These are phyloP conservation scores for Erebia palarica DNA, from an alignment of 2,888 invertebrate species.

Conservation along the genomic window DNA sequence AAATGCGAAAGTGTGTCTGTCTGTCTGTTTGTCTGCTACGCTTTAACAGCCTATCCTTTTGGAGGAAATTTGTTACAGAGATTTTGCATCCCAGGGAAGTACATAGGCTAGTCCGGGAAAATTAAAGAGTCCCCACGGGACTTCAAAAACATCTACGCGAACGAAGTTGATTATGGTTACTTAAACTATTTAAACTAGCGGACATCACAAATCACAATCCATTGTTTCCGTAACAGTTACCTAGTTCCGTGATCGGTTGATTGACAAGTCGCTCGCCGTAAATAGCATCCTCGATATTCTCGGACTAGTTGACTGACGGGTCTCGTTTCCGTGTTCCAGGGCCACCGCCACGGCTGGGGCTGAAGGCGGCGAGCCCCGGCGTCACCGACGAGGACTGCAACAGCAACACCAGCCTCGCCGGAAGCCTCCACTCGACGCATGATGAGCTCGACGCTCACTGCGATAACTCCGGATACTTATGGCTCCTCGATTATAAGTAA, in stretches of 20 bases:
- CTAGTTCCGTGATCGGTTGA: conserved; percentile 19
- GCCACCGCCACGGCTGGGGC: conserved; percentile 81
- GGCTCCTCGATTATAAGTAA: conserved; percentile 95
- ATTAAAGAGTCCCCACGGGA: too few relatives aligned
- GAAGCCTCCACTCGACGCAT: conserved; percentile 74
- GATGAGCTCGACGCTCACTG: conserved; percentile 78
- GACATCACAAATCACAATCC: not conserved
- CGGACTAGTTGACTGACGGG: conserved; percentile 12
- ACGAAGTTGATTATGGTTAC: not conserved
- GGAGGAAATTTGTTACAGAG: too few relatives aligned
- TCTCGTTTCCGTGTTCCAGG: conserved; percentile 59
- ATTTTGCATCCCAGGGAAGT: too few relatives aligned
- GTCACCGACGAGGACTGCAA: conserved; percentile 77
- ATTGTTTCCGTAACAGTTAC: conserved; percentile 10
- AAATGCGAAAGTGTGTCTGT: too few relatives aligned
- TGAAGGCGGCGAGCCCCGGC: conserved; percentile 80
- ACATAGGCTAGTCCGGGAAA: too few relatives aligned
- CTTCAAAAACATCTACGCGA: too few relatives aligned
- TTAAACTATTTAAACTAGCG: not conserved
- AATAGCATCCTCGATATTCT: not conserved
- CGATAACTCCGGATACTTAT: conserved; percentile 95
- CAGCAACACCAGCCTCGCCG: conserved; percentile 79
- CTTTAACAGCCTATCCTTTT: too few relatives aligned
- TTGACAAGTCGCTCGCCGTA: conserved; percentile 12
- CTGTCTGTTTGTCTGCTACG: too few relatives aligned